phyloP scores from a whole-genome alignment of 2,888 invertebrate species.

The Scelioninae gen. 1 region DNA sequence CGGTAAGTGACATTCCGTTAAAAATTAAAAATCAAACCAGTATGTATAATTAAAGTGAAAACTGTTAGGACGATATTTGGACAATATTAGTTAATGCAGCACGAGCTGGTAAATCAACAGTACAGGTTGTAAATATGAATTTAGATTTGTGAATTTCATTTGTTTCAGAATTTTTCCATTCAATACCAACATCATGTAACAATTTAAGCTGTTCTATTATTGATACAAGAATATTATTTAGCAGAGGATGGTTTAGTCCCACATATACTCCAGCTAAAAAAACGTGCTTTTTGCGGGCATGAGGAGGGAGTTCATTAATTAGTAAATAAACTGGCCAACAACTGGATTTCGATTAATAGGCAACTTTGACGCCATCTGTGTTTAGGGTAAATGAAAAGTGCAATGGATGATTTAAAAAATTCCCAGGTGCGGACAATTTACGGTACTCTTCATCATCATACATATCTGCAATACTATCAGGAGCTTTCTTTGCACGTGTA shows the following conservation, averaged over 20 bases:
- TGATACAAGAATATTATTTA: background rate
- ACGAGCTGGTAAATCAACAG: background rate
- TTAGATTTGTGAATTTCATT: background rate
- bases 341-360: background rate
- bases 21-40: too few relatives aligned
- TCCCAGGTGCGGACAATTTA: conserved; percentile 1
- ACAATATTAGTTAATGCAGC: too few relatives aligned
- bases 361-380: background rate
- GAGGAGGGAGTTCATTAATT: background rate
- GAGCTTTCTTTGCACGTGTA: conserved; percentile 20
- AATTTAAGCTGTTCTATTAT: background rate
- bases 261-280: background rate
- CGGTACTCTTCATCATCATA: conserved; percentile 38
- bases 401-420: conserved; percentile 15
- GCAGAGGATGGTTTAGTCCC: background rate
- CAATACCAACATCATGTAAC: background rate
- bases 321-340: conserved; percentile 6
- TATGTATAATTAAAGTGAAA: too few relatives aligned
- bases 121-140: conserved; percentile 1
- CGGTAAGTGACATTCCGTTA: too few relatives aligned
- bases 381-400: conserved; percentile 8
- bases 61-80: too few relatives aligned
- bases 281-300: background rate
- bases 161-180: background rate
- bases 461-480: conserved; percentile 17